Base-by-base conservation (phyloP, 2,113 vertebrate species). In the Climacteris rufus region DNA sequence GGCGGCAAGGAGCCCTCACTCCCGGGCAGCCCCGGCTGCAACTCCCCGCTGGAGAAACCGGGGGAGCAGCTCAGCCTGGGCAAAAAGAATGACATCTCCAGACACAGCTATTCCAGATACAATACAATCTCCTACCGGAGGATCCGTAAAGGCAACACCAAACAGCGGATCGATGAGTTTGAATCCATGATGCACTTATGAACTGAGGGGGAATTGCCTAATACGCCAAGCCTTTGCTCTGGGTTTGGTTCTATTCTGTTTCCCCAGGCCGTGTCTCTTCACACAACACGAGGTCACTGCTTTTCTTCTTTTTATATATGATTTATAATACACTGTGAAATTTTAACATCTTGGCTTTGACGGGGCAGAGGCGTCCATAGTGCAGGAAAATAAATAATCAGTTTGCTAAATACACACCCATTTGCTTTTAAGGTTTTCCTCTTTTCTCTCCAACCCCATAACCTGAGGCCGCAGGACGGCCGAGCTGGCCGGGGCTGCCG, bases 111-210 rank as follows among this genome's bases (percentile, higher is more conserved):
- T 11, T 98, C 98, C 88, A 98, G 98, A 79, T 99, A 99, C 95
- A 98, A 99, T 89, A 99, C 99, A 5, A 98, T 99, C 96, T 99
- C 99, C 70, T 99, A 99, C 93, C 98, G 99, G 66, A 99, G 98
- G 97, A 99, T 99, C 89, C 97, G 98, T 39, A 98, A 98, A 97
- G 99, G 99, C 82, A 99, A 99, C 97, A 99, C 99, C 50, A 99
- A 98, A 22, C 98, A 99, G 94, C 98, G 98, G 89, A 99, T 99
- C 12, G 98, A 99, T 33, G 98, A 99, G 85, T 99, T 99, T 50
- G 99, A 99, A 86, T 98, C 98, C 85, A 98, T 99, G 98, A 98
- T 99, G 92, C 98, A 99, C 97, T 97, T 96, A 42, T 99, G 95
- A 98, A 96, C 89, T 79, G 94, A 95, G 91, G 83, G 83, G 53